These are phyloP conservation scores for Emydoidea blandingii DNA, from an alignment of 2,797 vertebrate species.

Conservation along the genomic window DNA sequence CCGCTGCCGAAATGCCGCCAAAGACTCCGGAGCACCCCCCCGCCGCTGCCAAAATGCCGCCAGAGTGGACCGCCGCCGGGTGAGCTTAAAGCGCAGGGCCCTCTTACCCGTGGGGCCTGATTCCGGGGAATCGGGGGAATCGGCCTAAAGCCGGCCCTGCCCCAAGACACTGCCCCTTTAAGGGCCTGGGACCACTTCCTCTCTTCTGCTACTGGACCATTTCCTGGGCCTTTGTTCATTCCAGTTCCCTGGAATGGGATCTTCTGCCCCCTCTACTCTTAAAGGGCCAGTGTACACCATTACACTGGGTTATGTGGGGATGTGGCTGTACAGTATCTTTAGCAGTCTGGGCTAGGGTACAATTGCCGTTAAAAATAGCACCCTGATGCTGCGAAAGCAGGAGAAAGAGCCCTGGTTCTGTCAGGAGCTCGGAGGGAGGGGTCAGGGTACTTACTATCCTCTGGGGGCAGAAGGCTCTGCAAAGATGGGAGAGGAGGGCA, in stretches of 20 bases:
- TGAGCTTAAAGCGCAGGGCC: too few species aligned
- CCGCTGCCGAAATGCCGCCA: too few species aligned
- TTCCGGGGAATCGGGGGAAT: too few species aligned
- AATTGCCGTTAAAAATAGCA: not conserved
- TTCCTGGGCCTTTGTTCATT: not conserved
- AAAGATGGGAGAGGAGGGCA: too few species aligned
- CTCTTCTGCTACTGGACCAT: too few species aligned
- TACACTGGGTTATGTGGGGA: not conserved
- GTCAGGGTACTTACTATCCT: not conserved
- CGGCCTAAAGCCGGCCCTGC: too few species aligned
- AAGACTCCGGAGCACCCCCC: too few species aligned
- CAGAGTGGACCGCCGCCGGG: too few species aligned
- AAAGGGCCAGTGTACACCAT: not conserved
- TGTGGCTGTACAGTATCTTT: not conserved
- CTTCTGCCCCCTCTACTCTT: not conserved
- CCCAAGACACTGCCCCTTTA: too few species aligned
- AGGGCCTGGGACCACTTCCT: not conserved
- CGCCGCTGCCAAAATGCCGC: too few species aligned
- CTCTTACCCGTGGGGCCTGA: too few species aligned
- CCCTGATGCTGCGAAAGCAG: not conserved
- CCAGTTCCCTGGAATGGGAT: not conserved
- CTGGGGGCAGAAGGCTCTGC: not conserved
- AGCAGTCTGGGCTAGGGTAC: not conserved
- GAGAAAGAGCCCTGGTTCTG: not conserved
- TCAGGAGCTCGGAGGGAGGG: not conserved